These are phyloP conservation scores for Drosophila bunnanda DNA, from an alignment of 2,888 invertebrate species.

Conservation along the genomic window DNA sequence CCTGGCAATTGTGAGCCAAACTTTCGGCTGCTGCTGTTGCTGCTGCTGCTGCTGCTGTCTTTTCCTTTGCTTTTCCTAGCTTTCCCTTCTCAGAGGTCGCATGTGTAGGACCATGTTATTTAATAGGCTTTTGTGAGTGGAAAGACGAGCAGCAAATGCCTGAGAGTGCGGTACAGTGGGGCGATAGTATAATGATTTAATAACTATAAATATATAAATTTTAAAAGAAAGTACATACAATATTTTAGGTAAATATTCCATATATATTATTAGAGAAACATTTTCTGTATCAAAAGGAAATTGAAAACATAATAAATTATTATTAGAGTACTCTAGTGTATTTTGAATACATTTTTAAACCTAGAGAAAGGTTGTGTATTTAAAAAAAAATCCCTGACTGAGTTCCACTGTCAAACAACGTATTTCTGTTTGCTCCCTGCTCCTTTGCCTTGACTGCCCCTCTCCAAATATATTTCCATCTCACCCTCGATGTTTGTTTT, in stretches of 20 bases:
- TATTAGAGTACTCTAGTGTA: rapidly evolving
- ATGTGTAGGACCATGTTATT: conserved; percentile 74
- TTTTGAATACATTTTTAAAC: neutral
- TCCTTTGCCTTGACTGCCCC: neutral
- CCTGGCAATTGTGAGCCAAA: conserved; percentile 72
- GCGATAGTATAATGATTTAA: too few species aligned
- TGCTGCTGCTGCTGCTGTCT: conserved; percentile 10
- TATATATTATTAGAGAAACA: neutral
- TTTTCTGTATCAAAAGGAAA: too few species aligned
- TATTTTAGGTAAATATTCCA: neutral
- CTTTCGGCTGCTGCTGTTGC: conserved; percentile 49
- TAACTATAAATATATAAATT: neutral
- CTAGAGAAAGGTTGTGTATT: too few species aligned
- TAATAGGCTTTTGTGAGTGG: conserved; percentile 75
- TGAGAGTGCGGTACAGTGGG: conserved; percentile 33
- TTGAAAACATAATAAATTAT: too few species aligned
- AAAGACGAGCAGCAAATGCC: conserved; percentile 35
- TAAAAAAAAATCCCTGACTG: neutral
- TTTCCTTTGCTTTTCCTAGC: neutral
- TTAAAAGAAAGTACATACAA: neutral
- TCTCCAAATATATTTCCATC: conserved; percentile 31
- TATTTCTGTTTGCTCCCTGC: conserved; percentile 9
- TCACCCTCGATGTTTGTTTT: conserved; percentile 54
- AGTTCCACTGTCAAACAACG: conserved; percentile 21
- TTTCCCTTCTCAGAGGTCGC: conserved; percentile 50